Evolutionary conservation across 2,888 invertebrate species (phyloP).

Genomic region (Lordiphosa fenestrarum): DNA sequence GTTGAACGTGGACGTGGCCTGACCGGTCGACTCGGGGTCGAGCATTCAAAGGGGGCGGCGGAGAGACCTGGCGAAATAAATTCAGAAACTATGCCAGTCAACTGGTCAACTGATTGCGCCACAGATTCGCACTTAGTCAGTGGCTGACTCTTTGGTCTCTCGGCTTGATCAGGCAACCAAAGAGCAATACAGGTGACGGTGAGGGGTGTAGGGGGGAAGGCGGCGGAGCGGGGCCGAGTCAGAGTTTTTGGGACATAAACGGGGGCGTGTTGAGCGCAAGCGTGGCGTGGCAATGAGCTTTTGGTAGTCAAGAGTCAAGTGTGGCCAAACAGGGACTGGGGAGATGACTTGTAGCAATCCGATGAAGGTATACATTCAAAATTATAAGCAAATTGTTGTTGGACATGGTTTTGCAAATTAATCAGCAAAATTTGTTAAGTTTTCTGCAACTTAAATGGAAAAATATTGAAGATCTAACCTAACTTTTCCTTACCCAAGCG

Average conservation of each 20-base stretch:
- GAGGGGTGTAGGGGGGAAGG: slow-evolving; percentile 31
- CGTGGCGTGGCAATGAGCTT: slow-evolving; percentile 64
- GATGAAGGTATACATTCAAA: neutral
- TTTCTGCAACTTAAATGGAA: too few species aligned
- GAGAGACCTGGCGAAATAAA: slow-evolving; percentile 63
- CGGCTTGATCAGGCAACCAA: slow-evolving; percentile 9
- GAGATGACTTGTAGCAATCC: neutral
- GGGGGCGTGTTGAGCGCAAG: slow-evolving; percentile 67
- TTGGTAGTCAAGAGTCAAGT: slow-evolving; percentile 69
- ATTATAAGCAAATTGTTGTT: neutral
- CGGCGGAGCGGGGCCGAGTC: slow-evolving; percentile 17
- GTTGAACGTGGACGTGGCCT: slow-evolving; percentile 61
- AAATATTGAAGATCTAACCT: too few species aligned
- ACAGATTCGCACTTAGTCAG: slow-evolving; percentile 77
- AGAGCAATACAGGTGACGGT: neutral
- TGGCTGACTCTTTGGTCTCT: slow-evolving; percentile 39
- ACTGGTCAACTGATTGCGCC: slow-evolving; percentile 73
- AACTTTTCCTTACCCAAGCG: too few species aligned
- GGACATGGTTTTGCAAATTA: neutral
- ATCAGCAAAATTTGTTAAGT: too few species aligned
- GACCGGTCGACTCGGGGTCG: slow-evolving; percentile 30
- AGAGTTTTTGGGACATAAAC: slow-evolving; percentile 61
- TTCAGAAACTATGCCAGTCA: slow-evolving; percentile 69
- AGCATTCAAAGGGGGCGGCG: neutral
- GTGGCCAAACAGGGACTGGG: slow-evolving; percentile 36